A percentile compares a stretch with the other conserved stretches of the same genome.
Evolutionary conservation across 1,140 invertebrate species (phyloP).

Genomic region (Lordiphosa clarofinis): DNA sequence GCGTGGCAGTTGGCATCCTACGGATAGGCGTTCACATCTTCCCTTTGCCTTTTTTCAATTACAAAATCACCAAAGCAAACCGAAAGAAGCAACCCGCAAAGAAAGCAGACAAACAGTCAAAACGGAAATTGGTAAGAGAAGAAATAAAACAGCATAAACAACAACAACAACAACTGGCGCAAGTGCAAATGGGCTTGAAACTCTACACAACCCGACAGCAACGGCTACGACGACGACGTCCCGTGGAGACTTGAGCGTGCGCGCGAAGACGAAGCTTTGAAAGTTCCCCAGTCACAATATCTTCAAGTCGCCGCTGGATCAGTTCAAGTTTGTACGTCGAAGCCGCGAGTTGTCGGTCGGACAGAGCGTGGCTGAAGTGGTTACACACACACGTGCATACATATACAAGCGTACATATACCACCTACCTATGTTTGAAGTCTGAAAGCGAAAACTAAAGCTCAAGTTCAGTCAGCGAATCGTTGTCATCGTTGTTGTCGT

Average conservation of each 20-base stretch:
- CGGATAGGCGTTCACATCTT: constrained; percentile 23
- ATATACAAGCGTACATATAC: constrained; percentile 6
- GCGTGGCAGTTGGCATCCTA: constrained; percentile 32
- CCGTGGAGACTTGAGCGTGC: constrained; percentile 25
- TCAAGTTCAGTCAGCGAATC: constrained; percentile 55
- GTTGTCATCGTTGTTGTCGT: constrained; percentile 9
- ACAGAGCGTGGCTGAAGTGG: constrained; percentile 2
- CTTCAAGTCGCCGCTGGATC: constrained; percentile 61
- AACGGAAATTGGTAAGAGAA: constrained; percentile 74
- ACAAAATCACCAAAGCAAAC: constrained; percentile 56
- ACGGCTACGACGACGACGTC: constrained; percentile 9
- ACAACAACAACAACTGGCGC: constrained; percentile 55
- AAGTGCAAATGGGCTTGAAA: constrained; percentile 70
- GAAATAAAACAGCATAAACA: constrained; percentile 23
- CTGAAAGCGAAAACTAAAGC: constrained; percentile 65
- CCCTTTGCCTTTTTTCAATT: constrained; percentile 57
- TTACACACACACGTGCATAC: constrained; percentile 1
- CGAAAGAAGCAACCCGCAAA: constrained; percentile 30
- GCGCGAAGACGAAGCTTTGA: constrained; percentile 42
- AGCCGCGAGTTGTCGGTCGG: constrained; percentile 34
- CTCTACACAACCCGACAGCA: constrained; percentile 26
- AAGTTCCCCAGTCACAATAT: constrained; percentile 41
- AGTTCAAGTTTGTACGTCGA: constrained; percentile 58
- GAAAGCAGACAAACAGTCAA: constrained; percentile 51
- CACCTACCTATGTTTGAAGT: constrained; percentile 14